Base-by-base conservation (phyloP, 2,113 vertebrate genomes). In the Puma concolor region DNA sequence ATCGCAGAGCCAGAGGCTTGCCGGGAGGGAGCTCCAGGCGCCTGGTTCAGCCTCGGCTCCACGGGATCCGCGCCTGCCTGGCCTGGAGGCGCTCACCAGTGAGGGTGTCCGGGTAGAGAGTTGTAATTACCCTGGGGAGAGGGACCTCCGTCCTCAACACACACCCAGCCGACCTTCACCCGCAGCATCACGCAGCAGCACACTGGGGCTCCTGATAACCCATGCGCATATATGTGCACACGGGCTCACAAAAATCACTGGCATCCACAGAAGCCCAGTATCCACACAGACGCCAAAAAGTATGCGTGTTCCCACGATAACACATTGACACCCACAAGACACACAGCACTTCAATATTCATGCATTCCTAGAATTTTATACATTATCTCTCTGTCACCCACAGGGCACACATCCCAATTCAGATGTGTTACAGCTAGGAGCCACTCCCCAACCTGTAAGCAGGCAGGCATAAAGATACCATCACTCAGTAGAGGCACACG, bases 1-100 rank as follows among this genome's bases (percentile, higher is more conserved):
- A 71, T 88, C 85, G 2, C n/a, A 29, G 84, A 96, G 98, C 93
- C 80, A 3, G 31, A 97, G 95, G 83, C 87, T 94, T 8, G 5
- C 54, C 3, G 81, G 96, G 93, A 92, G 95, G 93, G 98, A 96
- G 89, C 69, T 74, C 57, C 79, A 1, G 80, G 95, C 93, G 94
- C 93, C 88, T 80, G 4, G 7, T 72, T 60, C 71, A 17, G 38
- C 96, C 1, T 31, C 69, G n/a, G 95, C 95, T 94, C 85, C 12
- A 12, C 90, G 3, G 94, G 86, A 72, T 93, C 41, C 21, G 52
- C 23, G 79, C 67, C 80, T 90, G 19, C 36, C 15, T 5, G 54
- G 79, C 86, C 69, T 38, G 54, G 64, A 93, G 97, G 94, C 66
- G 7, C 90, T 95, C 66, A 63, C 0, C 77, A 86, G 74, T 38